phyloP scores from a whole-genome alignment of 1,140 invertebrate genomes.

The Bactericera cockerelli region DNA sequence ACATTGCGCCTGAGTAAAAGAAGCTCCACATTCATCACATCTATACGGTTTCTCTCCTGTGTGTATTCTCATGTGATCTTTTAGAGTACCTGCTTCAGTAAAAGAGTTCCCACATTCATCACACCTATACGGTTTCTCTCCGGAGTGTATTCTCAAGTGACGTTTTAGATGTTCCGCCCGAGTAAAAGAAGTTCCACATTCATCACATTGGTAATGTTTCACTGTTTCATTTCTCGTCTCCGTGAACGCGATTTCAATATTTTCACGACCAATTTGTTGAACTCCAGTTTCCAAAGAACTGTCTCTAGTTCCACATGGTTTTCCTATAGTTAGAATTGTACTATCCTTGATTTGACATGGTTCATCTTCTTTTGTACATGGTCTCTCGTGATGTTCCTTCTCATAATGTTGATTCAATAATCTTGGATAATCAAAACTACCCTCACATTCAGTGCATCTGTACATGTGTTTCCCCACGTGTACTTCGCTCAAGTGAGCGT shows the following conservation, averaged over 20 bases:
- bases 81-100: slow-evolving; percentile 11
- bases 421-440: slow-evolving; percentile 25
- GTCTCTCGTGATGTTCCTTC: slow-evolving; percentile 23
- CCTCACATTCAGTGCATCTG: slow-evolving; percentile 13
- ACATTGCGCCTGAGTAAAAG: slow-evolving; percentile 11
- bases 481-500: slow-evolving; percentile 20
- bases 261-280: slow-evolving; percentile 12
- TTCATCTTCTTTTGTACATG: too few relatives aligned
- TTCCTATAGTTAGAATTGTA: slow-evolving; percentile 18
- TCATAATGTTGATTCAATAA: slow-evolving; percentile 23
- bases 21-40: slow-evolving; percentile 14
- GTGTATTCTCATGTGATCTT: slow-evolving; percentile 18
- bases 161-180: slow-evolving; percentile 11
- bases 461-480: slow-evolving; percentile 25
- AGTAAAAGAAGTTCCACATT: slow-evolving; percentile 14
- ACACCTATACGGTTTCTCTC: slow-evolving; percentile 11
- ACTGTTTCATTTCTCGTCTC: slow-evolving; percentile 28
- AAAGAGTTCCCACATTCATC: slow-evolving; percentile 15
- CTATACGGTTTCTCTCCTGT: slow-evolving; percentile 15
- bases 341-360: slow-evolving; percentile 11
- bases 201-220: slow-evolving; percentile 11
- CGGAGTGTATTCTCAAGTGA: slow-evolving; percentile 19
- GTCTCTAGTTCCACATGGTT: slow-evolving; percentile 28
- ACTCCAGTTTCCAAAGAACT: slow-evolving; percentile 30
- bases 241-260: slow-evolving; percentile 34